A percentile compares a stretch with the other conserved stretches of the same genome.
Conservation (phyloP, 2,888 invertebrate species). For the Diaperis boleti region DNA sequence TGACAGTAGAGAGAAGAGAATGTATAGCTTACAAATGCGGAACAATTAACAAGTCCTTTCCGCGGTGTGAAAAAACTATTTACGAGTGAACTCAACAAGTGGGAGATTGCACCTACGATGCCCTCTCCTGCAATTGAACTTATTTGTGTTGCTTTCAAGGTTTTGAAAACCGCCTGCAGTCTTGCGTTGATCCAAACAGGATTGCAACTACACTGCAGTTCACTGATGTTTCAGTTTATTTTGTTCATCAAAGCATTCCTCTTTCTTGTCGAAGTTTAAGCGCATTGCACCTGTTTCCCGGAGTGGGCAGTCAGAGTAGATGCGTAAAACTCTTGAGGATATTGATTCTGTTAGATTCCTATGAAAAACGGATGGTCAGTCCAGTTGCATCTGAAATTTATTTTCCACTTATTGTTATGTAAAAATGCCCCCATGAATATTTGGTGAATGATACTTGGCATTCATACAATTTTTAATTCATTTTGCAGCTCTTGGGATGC, state of each 20-base stretch:
- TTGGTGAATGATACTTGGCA: no score
- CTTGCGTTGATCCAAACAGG: slow-evolving; percentile 9
- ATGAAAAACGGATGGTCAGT: no score
- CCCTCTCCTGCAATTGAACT: slow-evolving; percentile 21
- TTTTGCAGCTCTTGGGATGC: no score
- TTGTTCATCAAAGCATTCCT: slow-evolving; percentile 19
- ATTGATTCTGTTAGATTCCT: no score
- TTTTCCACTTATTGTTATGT: no score
- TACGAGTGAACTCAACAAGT: slow-evolving; percentile 18
- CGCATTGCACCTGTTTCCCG: slow-evolving; percentile 6
- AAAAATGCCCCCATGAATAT: no score
- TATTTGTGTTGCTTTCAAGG: slow-evolving; percentile 21
- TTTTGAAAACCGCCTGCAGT: slow-evolving; percentile 22
- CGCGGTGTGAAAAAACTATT: neutral
- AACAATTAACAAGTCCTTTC: neutral
- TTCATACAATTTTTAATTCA: no score
- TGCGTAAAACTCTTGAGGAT: no score
- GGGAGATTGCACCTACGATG: slow-evolving; percentile 15
- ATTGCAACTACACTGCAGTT: slow-evolving; percentile 19
- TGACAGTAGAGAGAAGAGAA: no score
- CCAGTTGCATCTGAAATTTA: no score
- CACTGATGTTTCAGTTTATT: slow-evolving; percentile 17
- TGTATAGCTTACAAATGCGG: neutral
- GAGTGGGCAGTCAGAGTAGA: no score
- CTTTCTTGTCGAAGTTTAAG: slow-evolving; percentile 19